These are phyloP conservation scores for Drosophila melanosoma DNA, from an alignment of 2,888 invertebrate genomes.

Conservation along the genomic window DNA sequence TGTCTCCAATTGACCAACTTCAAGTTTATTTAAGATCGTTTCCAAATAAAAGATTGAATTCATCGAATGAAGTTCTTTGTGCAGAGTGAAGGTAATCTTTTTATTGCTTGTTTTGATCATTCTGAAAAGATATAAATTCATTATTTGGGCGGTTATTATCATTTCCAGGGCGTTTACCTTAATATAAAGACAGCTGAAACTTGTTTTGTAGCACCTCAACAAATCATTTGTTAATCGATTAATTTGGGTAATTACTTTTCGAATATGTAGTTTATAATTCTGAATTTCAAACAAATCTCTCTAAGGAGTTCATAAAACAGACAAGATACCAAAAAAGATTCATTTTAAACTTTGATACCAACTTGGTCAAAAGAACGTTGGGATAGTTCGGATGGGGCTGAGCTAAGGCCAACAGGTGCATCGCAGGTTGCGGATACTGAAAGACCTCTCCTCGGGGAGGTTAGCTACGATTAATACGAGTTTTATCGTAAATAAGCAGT, in stretches of 20 bases:
- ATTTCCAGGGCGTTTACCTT: conserved; percentile 10
- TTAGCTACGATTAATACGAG: too few relatives aligned
- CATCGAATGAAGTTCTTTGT: conserved; percentile 48
- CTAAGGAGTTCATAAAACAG: background rate
- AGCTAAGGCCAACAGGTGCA: too few relatives aligned
- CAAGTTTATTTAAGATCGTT: conserved; percentile 44
- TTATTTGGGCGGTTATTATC: conserved; percentile 19
- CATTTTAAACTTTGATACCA: too few relatives aligned
- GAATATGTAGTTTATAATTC: conserved; percentile 7
- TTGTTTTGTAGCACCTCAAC: conserved; percentile 2
- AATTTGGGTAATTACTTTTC: conserved; percentile 18
- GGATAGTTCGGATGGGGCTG: too few relatives aligned
- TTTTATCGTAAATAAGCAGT: too few relatives aligned
- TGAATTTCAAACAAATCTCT: conserved; percentile 1
- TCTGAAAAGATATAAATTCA: conserved; percentile 29
- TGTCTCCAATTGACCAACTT: conserved; percentile 52
- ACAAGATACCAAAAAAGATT: background rate
- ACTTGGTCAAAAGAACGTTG: too few relatives aligned
- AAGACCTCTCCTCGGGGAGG: too few relatives aligned
- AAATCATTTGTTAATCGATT: conserved; percentile 25
- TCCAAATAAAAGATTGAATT: conserved; percentile 34
- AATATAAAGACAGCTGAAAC: conserved; percentile 6
- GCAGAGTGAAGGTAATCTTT: conserved; percentile 19
- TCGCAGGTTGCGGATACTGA: too few relatives aligned
- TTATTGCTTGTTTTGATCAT: conserved; percentile 17